Base-by-base conservation (phyloP, 2,888 invertebrate species). In the Sminthurinus aureus region DNA sequence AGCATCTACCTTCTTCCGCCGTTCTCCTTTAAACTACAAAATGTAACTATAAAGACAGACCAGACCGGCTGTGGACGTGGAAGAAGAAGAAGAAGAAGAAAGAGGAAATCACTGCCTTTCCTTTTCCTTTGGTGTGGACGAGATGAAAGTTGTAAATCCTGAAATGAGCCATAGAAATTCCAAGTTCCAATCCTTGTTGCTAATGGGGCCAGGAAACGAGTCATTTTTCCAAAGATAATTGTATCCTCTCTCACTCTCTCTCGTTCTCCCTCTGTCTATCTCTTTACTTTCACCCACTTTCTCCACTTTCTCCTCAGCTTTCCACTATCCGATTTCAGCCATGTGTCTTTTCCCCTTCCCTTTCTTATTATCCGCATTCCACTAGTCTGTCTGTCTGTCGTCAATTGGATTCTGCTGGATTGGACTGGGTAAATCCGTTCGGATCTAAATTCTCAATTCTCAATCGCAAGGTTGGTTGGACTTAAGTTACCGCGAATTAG, bases 181-280 rank as follows among this genome's bases (percentile, higher is more conserved):
- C 77, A 64, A 9, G 71, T 71, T 71, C 24, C 71, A 64, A 71
- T 71, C 80, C 58, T 22, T 64, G 51, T 50, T 24, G 66, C 79
- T 79, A 82, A 84, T 84, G 84, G 83, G 83, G 77, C 26, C 51
- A 77, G 82, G 76, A 83, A 79, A 67, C 58, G 84, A 80, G 83
- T 83, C 83, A 84, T 85, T 85, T 85, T 83, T 81, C 78, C 74
- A 58, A 77, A 22, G 78, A 85, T 85, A 85, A 85, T 85, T 85
- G 78, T 38, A 38, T 78, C 78, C 78, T 78, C 78, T 78, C 75
- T 50, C 78, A 51, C 20, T 20, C 20, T 76, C n/a, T 22, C 15
- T 18, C 15, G 8, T 66, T 20, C 66, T 66, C 6, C 8, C 8
- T n/a, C n/a, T n/a, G n/a, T n/a, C n/a, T n/a, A n/a, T 6, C 22